Conservation (phyloP, 2,113 vertebrate genomes). For the Clupea harengus region DNA sequence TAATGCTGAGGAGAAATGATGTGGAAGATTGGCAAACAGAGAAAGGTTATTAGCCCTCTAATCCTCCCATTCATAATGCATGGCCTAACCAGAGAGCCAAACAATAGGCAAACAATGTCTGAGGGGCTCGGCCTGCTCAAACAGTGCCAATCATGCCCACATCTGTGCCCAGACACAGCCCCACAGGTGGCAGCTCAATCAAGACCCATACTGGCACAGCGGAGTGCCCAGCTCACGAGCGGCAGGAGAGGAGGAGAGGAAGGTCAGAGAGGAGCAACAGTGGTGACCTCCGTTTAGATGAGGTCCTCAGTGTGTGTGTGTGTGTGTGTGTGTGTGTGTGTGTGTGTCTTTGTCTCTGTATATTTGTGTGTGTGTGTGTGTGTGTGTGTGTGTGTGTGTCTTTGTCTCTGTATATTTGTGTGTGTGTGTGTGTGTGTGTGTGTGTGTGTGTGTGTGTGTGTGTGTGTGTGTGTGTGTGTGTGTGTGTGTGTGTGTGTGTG, state of each 20-base stretch:
- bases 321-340: background rate
- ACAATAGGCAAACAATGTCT: background rate
- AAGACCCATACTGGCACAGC: background rate
- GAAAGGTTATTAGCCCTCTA: background rate
- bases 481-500: background rate
- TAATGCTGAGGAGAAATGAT: background rate
- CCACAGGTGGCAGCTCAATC: background rate
- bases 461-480: background rate
- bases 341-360: background rate
- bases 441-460: background rate
- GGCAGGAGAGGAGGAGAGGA: background rate
- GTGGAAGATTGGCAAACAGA: slow-evolving; percentile 2
- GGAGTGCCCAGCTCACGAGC: background rate
- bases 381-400: background rate
- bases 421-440: background rate
- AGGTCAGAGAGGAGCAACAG: background rate
- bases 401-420: background rate
- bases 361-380: background rate
- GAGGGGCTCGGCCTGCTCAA: background rate
- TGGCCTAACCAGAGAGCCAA: background rate
- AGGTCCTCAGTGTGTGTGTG: background rate
- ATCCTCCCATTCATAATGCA: background rate
- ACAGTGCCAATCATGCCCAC: background rate
- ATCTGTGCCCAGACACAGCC: background rate
- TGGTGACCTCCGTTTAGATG: background rate